Base-by-base conservation (phyloP, 2,797 vertebrate species). In the Falco naumanni region DNA sequence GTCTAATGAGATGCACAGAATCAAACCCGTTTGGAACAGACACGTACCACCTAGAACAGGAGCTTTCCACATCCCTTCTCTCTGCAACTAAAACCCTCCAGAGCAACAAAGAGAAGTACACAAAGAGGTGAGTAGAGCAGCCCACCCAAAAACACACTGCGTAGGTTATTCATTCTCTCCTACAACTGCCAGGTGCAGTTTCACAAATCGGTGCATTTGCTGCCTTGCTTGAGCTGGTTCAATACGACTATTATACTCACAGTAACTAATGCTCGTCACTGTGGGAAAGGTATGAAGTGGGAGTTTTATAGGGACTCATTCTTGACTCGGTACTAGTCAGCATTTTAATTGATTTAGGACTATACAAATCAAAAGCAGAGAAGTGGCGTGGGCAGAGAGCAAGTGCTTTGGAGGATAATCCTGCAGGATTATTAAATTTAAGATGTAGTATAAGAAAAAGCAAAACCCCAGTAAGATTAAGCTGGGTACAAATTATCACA, bases 281-380 rank as follows among this genome's bases (percentile, higher is more conserved):
- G n/a, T 47, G 50, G 84, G 89, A 84, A 83, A 77, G 50, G 41
- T 66, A 95, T 29, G 68, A 64, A 88, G 89, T 83, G 68, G 84
- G 91, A 75, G 82, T 78, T 72, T 43, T n/a, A 16, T 2, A 54
- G 16, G 24, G 21, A 68, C 57, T 75, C 34, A 37, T 71, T 89
- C 77, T 87, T 45, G n/a, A 78, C 76, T 82, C 21, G 28, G 1
- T 13, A n/a, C n/a, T 25, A 63, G 57, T 80, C 84, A 89, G 90
- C 68, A 47, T 57, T 90, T 90, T 43, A 33, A 81, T 0, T 72
- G 56, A 84, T 70, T 69, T 22, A 41, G 43, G 39, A 87, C 33
- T 14, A 31, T 5, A 66, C 41, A 72, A 45, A 82, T n/a, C 19
- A 74, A 92, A 80, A 60, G 28, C n/a, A 57, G 33, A 63, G 68